phyloP scores from a whole-genome alignment of 1,140 invertebrate species.

The Cyclina sinensis region DNA sequence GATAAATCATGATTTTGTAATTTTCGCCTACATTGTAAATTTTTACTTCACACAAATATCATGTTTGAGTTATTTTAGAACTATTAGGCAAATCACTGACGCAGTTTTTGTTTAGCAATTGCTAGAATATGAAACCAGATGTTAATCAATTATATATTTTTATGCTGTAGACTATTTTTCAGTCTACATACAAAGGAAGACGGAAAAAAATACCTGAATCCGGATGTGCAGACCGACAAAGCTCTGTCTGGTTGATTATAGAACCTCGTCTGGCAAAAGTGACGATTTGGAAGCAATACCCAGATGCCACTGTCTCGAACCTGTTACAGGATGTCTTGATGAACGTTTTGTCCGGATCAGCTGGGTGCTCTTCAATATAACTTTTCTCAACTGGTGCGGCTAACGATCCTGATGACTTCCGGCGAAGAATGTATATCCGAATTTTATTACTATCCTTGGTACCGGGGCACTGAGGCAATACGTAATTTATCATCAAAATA shows the following conservation, averaged over 20 bases:
- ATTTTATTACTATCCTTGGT: slow-evolving; percentile 47
- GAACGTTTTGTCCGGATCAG: slow-evolving; percentile 50
- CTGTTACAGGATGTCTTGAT: background rate
- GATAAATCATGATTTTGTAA: background rate
- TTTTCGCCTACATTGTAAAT: too few species aligned
- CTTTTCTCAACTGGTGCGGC: slow-evolving; percentile 36
- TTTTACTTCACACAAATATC: too few species aligned
- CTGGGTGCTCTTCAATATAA: slow-evolving; percentile 44
- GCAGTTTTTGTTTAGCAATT: too few species aligned
- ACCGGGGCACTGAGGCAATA: slow-evolving; percentile 45
- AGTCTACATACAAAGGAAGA: too few species aligned
- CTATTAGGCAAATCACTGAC: too few species aligned
- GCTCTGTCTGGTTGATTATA: slow-evolving; percentile 56
- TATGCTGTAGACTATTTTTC: too few species aligned
- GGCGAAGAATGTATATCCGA: slow-evolving; percentile 54
- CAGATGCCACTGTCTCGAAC: slow-evolving; percentile 37
- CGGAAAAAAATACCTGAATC: slow-evolving; percentile 58
- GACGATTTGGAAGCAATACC: slow-evolving; percentile 59
- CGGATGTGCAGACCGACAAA: slow-evolving; percentile 57
- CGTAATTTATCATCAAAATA: slow-evolving; percentile 29
- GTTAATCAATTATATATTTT: too few species aligned
- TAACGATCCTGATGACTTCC: slow-evolving; percentile 54
- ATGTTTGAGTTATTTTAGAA: too few species aligned
- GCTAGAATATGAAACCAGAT: too few species aligned
- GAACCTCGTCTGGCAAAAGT: slow-evolving; percentile 11